Percentiles rank a stretch among this genome's conserved stretches.
Conservation (phyloP, 2,888 invertebrate species). For the Heliconius ethilla region DNA sequence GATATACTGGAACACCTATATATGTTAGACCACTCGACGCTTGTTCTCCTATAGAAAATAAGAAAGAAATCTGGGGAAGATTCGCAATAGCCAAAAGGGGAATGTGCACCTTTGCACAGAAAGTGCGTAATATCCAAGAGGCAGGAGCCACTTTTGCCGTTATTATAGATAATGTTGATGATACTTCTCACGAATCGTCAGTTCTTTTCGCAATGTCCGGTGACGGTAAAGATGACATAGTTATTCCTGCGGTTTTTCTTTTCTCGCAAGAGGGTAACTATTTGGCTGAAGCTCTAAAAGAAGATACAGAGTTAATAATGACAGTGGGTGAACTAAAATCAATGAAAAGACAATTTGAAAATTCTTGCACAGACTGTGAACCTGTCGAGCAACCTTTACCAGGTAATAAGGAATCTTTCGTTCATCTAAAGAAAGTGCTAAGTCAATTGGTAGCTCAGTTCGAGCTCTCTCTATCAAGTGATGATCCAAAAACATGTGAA, state of each 20-base stretch:
- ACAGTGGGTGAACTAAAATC: constrained; percentile 77
- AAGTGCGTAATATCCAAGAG: constrained; percentile 91
- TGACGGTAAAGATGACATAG: constrained; percentile 92
- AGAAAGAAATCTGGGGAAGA: constrained; percentile 83
- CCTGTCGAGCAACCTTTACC: constrained; percentile 49
- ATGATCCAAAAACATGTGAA: constrained; percentile 49
- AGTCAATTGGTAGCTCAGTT: constrained; percentile 70
- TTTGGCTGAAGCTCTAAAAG: constrained; percentile 82
- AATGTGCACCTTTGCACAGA: constrained; percentile 97
- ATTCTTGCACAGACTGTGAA: constrained; percentile 59
- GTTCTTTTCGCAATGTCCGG: constrained; percentile 98
- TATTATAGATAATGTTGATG: constrained; percentile 91
- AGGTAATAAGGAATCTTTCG: constrained; percentile 63
- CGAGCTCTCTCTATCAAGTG: constrained; percentile 62
- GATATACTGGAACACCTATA: constrained; percentile 82
- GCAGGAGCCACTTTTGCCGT: constrained; percentile 93
- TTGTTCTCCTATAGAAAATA: constrained; percentile 82
- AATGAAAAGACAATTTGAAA: constrained; percentile 59
- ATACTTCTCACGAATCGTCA: constrained; percentile 87
- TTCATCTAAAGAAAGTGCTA: constrained; percentile 74
- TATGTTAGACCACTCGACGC: constrained; percentile 87
- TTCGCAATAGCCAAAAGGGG: constrained; percentile 95
- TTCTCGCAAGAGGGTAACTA: constrained; percentile 89
- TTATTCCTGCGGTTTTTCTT: constrained; percentile 95
- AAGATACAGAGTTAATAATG: constrained; percentile 80